Evolutionary conservation across 2,797 vertebrate species (phyloP).

Genomic region (Pelochelys cantorii): DNA sequence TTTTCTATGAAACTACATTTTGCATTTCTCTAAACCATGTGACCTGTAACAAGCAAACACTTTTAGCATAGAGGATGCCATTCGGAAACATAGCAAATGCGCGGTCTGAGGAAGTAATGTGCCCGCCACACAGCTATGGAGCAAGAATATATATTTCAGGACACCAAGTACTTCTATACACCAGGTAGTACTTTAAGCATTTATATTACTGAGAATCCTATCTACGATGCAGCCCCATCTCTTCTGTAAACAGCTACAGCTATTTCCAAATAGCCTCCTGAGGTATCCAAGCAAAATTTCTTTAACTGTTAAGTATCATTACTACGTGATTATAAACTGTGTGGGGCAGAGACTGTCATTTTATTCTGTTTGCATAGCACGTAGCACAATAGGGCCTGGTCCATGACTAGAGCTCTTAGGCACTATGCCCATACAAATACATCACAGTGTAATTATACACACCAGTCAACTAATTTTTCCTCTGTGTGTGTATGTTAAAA

Average conservation of each 20-base stretch:
- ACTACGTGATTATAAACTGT: background rate
- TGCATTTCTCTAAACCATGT: constrained; percentile 12
- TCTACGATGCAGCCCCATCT: constrained; percentile 64
- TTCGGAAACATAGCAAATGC: constrained; percentile 16
- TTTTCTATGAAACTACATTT: constrained; percentile 38
- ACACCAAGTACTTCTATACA: constrained; percentile 51
- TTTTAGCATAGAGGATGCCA: constrained; percentile 6
- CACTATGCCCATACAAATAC: background rate
- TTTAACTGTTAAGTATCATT: constrained; percentile 33
- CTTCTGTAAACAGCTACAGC: constrained; percentile 63
- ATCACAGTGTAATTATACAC: background rate
- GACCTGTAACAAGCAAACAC: constrained; percentile 4
- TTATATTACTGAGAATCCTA: constrained; percentile 38
- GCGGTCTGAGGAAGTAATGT: constrained; percentile 33
- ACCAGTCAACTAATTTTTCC: background rate
- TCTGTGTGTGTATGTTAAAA: background rate
- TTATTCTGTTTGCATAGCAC: background rate
- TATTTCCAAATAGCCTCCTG: constrained; percentile 36
- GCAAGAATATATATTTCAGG: constrained; percentile 45
- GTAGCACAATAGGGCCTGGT: background rate
- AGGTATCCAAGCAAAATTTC: background rate
- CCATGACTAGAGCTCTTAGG: background rate
- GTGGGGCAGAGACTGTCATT: background rate
- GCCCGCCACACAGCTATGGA: constrained; percentile 34
- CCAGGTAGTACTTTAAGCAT: constrained; percentile 44